Evolutionary conservation across 2,888 invertebrate species (phyloP).

Genomic region (Phragmatobia fuliginosa): DNA sequence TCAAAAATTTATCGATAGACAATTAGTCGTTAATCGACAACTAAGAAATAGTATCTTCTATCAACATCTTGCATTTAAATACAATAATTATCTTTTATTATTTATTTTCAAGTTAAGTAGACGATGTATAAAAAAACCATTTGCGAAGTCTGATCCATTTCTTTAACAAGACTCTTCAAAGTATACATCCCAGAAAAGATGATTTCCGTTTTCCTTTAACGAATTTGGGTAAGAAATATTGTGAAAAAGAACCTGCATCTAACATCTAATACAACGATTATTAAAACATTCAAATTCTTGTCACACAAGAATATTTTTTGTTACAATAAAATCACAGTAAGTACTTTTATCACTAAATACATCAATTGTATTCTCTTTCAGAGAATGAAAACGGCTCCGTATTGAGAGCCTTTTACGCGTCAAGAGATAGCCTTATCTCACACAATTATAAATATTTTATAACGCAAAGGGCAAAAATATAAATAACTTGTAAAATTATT

Average conservation of each 20-base stretch:
- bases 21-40: not conserved
- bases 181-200: slow-evolving; percentile 45
- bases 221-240: not conserved
- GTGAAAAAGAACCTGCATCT: slow-evolving; percentile 36
- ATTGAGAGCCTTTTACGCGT: slow-evolving; percentile 20
- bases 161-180: slow-evolving; percentile 41
- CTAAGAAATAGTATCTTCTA: slow-evolving; percentile 4
- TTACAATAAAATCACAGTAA: slow-evolving; percentile 83
- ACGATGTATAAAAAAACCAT: slow-evolving; percentile 46
- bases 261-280: slow-evolving; percentile 59
- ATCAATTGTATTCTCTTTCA: slow-evolving; percentile 61
- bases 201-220: not conserved
- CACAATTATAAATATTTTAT: slow-evolving; percentile 24
- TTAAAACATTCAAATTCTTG: slow-evolving; percentile 65
- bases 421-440: slow-evolving; percentile 34
- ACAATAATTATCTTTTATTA: slow-evolving; percentile 46
- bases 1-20: no score
- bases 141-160: slow-evolving; percentile 62
- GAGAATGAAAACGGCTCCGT: slow-evolving; percentile 49
- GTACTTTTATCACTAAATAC: slow-evolving; percentile 76
- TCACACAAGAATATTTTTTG: slow-evolving; percentile 78
- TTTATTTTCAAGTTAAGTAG: slow-evolving; percentile 42
- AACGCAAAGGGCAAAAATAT: slow-evolving; percentile 18
- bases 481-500: not conserved
- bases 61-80: slow-evolving; percentile 33